These are phyloP conservation scores for Atrina japonica DNA, from an alignment of 2,888 invertebrate genomes.

Conservation along the genomic window DNA sequence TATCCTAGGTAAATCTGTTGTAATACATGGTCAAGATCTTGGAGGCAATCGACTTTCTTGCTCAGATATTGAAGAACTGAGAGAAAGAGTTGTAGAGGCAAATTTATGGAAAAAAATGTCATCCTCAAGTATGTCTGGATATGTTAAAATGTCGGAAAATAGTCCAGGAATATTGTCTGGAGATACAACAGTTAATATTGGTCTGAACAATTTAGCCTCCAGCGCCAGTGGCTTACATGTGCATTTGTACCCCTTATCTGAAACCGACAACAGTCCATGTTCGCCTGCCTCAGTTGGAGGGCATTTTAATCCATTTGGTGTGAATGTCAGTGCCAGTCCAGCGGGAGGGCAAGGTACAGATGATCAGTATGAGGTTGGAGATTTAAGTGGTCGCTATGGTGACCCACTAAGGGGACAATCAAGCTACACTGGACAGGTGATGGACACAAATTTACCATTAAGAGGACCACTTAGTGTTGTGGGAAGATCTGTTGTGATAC, in stretches of 20 bases:
- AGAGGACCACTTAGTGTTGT: constrained; percentile 89
- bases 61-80: constrained; percentile 82
- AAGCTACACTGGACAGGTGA: constrained; percentile 82
- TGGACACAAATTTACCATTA: constrained; percentile 92
- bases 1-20: constrained; percentile 90
- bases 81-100: constrained; percentile 45
- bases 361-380: constrained; percentile 94
- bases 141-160: constrained; percentile 45
- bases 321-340: constrained; percentile 44
- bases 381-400: constrained; percentile 93
- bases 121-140: constrained; percentile 27
- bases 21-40: constrained; percentile 93
- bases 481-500: constrained; percentile 90
- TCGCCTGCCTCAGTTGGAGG: constrained; percentile 85
- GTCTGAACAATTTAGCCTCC: constrained; percentile 76
- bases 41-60: constrained; percentile 89
- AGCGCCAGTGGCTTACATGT: constrained; percentile 80
- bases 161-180: constrained; percentile 36
- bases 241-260: constrained; percentile 80
- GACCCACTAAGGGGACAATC: constrained; percentile 85
- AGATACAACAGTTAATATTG: constrained; percentile 82
- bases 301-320: constrained; percentile 88
- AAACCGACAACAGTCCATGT: constrained; percentile 60
- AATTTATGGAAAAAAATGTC: constrained; percentile 31
- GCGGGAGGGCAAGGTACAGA: constrained; percentile 75